Evolutionary conservation across 1,140 invertebrate genomes (phyloP).

Genomic region (Zaprionus ornatus): DNA sequence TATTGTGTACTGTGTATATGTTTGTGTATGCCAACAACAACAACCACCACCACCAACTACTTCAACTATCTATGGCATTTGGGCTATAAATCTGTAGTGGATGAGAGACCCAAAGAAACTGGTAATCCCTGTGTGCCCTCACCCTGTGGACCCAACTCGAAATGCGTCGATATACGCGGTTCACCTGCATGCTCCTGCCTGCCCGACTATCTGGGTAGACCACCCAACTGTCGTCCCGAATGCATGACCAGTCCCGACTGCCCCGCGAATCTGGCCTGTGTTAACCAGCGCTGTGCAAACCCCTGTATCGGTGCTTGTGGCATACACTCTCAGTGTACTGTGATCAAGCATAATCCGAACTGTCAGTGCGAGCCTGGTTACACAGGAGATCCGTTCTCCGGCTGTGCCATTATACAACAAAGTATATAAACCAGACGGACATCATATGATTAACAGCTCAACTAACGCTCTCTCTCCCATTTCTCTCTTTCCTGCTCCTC

Average conservation of each 20-base stretch:
- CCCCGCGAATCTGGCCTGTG: conserved; percentile 89
- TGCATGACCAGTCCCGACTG: conserved; percentile 91
- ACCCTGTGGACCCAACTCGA: conserved; percentile 91
- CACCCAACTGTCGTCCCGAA: conserved; percentile 92
- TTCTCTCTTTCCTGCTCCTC: neutral
- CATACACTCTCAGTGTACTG: conserved; percentile 88
- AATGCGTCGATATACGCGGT: conserved; percentile 88
- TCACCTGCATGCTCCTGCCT: conserved; percentile 91
- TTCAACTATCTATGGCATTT: conserved; percentile 53
- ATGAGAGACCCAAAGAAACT: conserved; percentile 58
- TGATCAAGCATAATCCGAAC: conserved; percentile 90
- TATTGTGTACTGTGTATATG: conserved; percentile 55
- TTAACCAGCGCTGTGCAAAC: conserved; percentile 91
- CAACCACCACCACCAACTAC: conserved; percentile 22
- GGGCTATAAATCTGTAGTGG: conserved; percentile 58
- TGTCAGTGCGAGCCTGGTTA: conserved; percentile 90
- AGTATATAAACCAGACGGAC: conserved; percentile 68
- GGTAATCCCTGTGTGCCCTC: conserved; percentile 87
- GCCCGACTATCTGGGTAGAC: conserved; percentile 89
- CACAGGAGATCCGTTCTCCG: conserved; percentile 90
- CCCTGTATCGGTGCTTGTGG: conserved; percentile 92
- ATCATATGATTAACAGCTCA: neutral
- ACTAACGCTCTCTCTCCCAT: conserved; percentile 20
- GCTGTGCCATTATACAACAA: conserved; percentile 85
- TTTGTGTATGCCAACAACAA: conserved; percentile 43